A percentile compares a stretch with the other conserved stretches of the same genome.
Conservation (phyloP, 2,888 invertebrate genomes). For the Plagodis dolabraria region DNA sequence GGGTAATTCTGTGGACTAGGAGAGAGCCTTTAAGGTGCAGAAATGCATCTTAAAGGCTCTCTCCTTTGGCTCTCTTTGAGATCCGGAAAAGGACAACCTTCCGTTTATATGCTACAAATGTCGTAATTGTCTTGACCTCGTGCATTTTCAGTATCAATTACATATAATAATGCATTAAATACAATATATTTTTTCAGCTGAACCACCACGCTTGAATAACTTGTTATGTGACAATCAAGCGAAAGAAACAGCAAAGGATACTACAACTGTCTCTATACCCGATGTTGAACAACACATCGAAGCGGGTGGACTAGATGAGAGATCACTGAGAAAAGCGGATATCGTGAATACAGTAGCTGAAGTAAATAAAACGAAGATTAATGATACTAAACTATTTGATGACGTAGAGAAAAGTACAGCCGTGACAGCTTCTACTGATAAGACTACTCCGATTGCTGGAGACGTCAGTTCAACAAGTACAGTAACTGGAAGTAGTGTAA, state of each 20-base stretch:
- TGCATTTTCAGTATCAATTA: too few species aligned
- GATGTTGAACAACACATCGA: not conserved
- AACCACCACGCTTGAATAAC: constrained; percentile 3
- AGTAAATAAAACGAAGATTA: not conserved
- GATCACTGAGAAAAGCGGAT: constrained; percentile 13
- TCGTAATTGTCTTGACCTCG: too few species aligned
- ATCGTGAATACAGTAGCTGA: constrained; percentile 2
- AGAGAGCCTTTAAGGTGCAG: too few species aligned
- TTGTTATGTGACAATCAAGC: constrained; percentile 18
- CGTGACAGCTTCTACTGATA: not conserved
- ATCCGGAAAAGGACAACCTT: too few species aligned
- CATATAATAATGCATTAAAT: too few species aligned
- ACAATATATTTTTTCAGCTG: constrained; percentile 7
- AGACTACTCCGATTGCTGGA: not conserved
- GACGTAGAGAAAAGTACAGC: constrained; percentile 4
- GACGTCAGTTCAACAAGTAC: not conserved
- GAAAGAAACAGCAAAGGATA: constrained; percentile 1
- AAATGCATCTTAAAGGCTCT: too few species aligned
- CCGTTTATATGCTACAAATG: too few species aligned
- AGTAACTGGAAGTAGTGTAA: not conserved
- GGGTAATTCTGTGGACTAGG: too few species aligned
- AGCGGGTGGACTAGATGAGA: not conserved
- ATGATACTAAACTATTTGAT: not conserved
- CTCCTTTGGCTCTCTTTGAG: too few species aligned
- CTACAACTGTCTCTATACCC: not conserved